Evolutionary conservation across 2,888 invertebrate species (phyloP), one percentile per base, ranked within the genome.

Genomic region (Gymnocheta viridis): DNA sequence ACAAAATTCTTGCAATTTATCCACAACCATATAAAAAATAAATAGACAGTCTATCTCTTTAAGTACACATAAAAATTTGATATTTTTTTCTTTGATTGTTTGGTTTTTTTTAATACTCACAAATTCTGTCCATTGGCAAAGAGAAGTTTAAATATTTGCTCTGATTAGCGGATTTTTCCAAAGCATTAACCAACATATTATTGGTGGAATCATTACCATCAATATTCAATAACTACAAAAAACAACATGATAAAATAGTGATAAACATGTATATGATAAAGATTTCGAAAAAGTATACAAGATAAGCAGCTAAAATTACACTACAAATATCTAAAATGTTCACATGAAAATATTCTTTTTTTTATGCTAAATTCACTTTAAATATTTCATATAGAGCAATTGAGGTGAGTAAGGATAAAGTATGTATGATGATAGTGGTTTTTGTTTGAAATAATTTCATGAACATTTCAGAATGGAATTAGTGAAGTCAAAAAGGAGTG

Each of bases 61-160:
- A 54, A 49, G 74, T 27, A 81, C 41, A 76, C 56, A 77, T 38
- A 73, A 22, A 56, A 72, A 67, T 58, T 17, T 41, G 0, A 70
- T 60, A 27, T 70, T 70, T 47, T 22, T 29, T 51, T 51, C 2
- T 51, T 64, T 74, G 5, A 9, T 67, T 67, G 29, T 17, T 49
- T 49, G 29, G 7, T 29, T 29, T 72, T 74, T 54, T 41, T 74
- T 69, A n/a, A 85, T 89, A 90, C 90, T 91, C 90, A 91, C 91
- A 90, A 91, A 89, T 89, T 88, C 91, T 89, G 86, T 91, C 91
- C 91, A 90, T 87, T 88, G 90, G 91, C 87, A 91, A 88, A 88
- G 91, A 90, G 88, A 91, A 91, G 89, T 91, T 90, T 89, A 91
- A 88, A 88, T 91, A 89, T 88, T 91, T 92, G 88, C 91, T 89